Evolutionary conservation across 2,113 vertebrate genomes (phyloP).

Genomic region (Triplophysa siluroides): DNA sequence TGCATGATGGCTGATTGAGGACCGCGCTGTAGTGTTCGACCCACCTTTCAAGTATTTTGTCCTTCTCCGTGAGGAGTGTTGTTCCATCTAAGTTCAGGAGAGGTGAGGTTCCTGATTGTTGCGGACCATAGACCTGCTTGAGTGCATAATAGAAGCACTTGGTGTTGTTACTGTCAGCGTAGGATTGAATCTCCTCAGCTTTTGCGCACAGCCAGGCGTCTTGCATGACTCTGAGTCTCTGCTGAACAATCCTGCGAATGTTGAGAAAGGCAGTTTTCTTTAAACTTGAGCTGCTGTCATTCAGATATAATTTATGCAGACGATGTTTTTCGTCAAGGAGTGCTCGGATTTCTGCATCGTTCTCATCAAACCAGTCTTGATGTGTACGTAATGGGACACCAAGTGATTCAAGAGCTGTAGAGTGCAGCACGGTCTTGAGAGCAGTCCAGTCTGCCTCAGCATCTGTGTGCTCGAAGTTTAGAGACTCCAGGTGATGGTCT

Average conservation of each 20-base stretch:
- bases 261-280: neutral
- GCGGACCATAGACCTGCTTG: neutral
- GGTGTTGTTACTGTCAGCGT: neutral
- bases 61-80: constrained; percentile 5
- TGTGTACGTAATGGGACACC: constrained; percentile 20
- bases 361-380: constrained; percentile 35
- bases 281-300: constrained; percentile 12
- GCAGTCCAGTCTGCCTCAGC: constrained; percentile 19
- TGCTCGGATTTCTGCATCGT: constrained; percentile 29
- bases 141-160: constrained; percentile 13
- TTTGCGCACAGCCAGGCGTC: no score
- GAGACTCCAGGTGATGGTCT: constrained; percentile 7
- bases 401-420: constrained; percentile 16
- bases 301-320: constrained; percentile 22
- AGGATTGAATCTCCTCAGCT: no score
- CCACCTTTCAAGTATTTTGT: neutral
- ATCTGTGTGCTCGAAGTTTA: constrained; percentile 22
- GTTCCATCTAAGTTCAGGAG: neutral
- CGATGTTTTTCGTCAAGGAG: constrained; percentile 36
- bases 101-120: constrained; percentile 33
- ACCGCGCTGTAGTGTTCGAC: neutral
- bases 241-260: neutral
- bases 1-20: constrained; percentile 13
- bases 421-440: no score
- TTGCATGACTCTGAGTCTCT: no score